A percentile compares a stretch with the other conserved stretches of the same genome.
Evolutionary conservation across 1,140 invertebrate species (phyloP).

Genomic region (Zeugodacus cucurbitae): DNA sequence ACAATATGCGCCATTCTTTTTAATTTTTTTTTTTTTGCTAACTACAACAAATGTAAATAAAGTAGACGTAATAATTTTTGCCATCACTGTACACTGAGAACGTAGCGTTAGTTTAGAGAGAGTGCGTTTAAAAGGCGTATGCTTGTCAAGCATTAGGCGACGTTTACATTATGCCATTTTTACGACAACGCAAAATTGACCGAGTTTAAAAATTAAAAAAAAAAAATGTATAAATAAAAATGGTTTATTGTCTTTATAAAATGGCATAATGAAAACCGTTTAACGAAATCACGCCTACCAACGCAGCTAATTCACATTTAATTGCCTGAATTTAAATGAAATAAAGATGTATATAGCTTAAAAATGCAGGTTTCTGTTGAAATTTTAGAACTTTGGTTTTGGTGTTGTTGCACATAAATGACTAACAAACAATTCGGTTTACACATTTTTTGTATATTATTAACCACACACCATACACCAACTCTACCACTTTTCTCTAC

Average conservation of each 20-base stretch:
- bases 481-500: background rate
- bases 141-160: background rate
- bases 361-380: background rate
- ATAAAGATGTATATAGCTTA: background rate
- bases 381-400: conserved; percentile 40
- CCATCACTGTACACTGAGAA: background rate
- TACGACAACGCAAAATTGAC: background rate
- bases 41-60: background rate
- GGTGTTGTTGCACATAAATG: conserved; percentile 15
- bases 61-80: background rate
- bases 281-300: background rate
- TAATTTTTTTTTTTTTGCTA: background rate
- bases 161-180: background rate
- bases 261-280: too few relatives aligned
- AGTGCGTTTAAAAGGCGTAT: background rate
- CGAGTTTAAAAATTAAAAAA: too few relatives aligned
- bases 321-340: background rate
- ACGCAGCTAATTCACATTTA: background rate
- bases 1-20: background rate
- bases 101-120: background rate
- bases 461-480: background rate
- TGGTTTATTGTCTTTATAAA: too few relatives aligned
- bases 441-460: background rate
- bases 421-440: conserved; percentile 8
- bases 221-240: too few relatives aligned